These are phyloP conservation scores for Thinocorus orbignyianus DNA, from an alignment of 2,113 vertebrate species.

Conservation along the genomic window DNA sequence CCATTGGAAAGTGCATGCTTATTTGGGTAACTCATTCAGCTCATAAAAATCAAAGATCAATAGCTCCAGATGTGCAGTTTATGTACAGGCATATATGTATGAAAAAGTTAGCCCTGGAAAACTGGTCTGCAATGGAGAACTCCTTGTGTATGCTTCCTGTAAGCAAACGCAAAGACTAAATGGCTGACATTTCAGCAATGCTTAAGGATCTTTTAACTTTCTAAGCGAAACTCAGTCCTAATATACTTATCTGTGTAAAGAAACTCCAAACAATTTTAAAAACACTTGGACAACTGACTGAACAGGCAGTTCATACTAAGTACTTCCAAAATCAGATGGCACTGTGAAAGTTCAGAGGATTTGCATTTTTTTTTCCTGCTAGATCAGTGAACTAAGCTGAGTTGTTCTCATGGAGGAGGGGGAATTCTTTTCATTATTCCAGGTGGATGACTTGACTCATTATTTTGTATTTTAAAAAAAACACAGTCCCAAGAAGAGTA, in stretches of 20 bases:
- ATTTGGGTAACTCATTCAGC: background rate
- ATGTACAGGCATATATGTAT: background rate
- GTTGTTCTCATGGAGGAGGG: background rate
- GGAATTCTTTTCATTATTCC: background rate
- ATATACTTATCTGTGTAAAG: background rate
- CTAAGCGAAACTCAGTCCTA: background rate
- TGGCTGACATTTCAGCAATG: background rate
- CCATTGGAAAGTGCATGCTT: background rate
- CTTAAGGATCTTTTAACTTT: background rate
- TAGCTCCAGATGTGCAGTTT: slow-evolving; percentile 6
- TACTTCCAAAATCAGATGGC: background rate
- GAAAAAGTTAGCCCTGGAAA: background rate
- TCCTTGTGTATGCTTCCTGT: background rate
- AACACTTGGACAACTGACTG: background rate
- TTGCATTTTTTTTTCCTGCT: background rate
- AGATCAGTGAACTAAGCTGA: background rate
- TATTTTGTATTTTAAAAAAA: background rate
- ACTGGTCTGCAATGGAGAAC: background rate
- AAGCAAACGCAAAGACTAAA: background rate
- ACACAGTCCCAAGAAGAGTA: background rate
- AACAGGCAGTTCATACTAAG: background rate
- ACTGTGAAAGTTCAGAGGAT: background rate
- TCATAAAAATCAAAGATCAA: background rate
- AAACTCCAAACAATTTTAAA: background rate
- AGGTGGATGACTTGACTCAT: background rate